Evolutionary conservation across 53 echinoderm and acorn worm species (phyloP), one percentile per base, ranked within the genome.

Genomic region (Hippasteria phrygiana): DNA sequence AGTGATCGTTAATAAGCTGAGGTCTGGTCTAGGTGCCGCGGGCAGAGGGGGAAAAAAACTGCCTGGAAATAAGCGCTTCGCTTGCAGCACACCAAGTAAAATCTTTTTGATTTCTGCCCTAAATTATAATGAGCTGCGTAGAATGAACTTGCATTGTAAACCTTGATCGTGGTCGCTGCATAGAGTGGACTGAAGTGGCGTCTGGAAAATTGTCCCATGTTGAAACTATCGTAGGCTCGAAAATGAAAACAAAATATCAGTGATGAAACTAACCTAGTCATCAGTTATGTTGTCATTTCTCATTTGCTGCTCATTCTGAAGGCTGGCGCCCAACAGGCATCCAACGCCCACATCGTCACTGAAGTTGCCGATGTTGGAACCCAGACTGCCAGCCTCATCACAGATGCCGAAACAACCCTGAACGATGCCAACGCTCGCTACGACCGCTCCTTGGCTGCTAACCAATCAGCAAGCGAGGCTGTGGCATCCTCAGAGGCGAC

Each of bases 371-470:
- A 45, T 1, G 89, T 90, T 0, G 59, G 67, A 16, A 75, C 43
- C 20, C 38, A 26, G 4, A 94, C 95, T 5, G 75, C 83, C 32
- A 66, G 17, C 35, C 85, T 93, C 1, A 34, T 71, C 43, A 28
- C 14, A 11, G 94, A 89, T 10, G 91, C 88, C 0, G 80, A 93
- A 32, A 38, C 26, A 12, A 91, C 95, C 12, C 70, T 92, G 0
- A 34, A 71, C 2, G 79, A 87, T 22, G 92, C 96, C 33, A 78
- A 74, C 48, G 81, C 41, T 0, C 81, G 88, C 31, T 77, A 81
- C 29, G 74, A 87, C 24, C 71, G 98, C n/a, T 62, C 91, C 12
- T 65, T 77, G n/a, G 62, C 78, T 41, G 98, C 98, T 69, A 91
- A 95, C 78, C 91, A 88, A 73, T 88, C 80, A 24, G 90, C 94